Conservation (phyloP, 2,888 invertebrate species). For the Torymus tubicola region DNA sequence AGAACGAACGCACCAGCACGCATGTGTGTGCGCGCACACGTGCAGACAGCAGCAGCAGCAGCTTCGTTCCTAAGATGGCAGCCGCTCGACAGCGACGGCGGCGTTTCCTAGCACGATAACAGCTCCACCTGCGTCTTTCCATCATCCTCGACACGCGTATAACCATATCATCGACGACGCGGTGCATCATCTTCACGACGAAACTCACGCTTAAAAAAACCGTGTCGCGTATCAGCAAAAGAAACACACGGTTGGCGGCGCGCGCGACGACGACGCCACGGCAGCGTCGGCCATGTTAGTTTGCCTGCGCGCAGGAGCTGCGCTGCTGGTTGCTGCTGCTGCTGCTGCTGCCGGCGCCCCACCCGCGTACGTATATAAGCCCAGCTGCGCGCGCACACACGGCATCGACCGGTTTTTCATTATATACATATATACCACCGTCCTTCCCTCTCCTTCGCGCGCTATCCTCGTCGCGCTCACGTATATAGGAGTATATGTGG, state of each 20-base stretch:
- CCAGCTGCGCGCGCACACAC: constrained; percentile 58
- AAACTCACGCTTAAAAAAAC: no score
- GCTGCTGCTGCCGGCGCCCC: constrained; percentile 35
- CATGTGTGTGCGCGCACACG: constrained; percentile 46
- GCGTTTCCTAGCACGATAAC: constrained; percentile 54
- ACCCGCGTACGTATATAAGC: constrained; percentile 40
- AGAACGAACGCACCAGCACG: constrained; percentile 46
- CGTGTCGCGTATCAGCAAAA: no score
- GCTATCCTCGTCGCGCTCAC: background rate
- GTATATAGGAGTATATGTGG: constrained; percentile 25
- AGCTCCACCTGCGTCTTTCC: background rate
- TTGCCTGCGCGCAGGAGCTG: constrained; percentile 35
- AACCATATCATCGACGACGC: no score
- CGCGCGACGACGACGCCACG: constrained; percentile 56
- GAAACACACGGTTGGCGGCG: background rate
- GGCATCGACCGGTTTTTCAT: constrained; percentile 72
- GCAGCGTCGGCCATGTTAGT: constrained; percentile 64
- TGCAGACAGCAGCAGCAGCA: constrained; percentile 25
- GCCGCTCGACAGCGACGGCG: constrained; percentile 48
- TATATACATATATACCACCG: no score
- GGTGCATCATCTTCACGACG: no score
- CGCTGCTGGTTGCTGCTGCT: constrained; percentile 22
- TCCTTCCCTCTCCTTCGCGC: background rate
- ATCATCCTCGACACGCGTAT: no score
- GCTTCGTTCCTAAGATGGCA: constrained; percentile 47